phyloP scores from a whole-genome alignment of 2,113 vertebrate genomes.

The Sylvietta virens region DNA sequence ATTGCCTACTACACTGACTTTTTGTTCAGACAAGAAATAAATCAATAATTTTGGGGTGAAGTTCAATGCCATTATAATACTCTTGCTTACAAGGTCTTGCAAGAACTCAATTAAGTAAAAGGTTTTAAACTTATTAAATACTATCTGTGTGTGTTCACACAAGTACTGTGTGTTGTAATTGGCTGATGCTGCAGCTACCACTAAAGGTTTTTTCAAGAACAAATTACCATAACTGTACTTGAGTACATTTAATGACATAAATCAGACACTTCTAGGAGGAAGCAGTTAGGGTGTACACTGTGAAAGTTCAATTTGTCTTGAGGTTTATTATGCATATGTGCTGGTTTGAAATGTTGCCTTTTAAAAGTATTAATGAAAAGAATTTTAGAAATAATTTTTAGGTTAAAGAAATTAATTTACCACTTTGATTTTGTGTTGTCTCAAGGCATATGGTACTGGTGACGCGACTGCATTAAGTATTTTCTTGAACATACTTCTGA shows the following conservation, averaged over 20 bases:
- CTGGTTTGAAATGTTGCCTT: neutral
- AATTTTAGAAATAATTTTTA: neutral
- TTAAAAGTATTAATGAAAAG: neutral
- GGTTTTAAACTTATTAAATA: neutral
- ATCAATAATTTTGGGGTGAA: neutral
- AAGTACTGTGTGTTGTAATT: neutral
- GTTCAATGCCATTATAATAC: neutral
- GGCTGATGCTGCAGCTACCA: neutral
- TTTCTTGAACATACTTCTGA: neutral
- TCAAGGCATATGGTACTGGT: neutral
- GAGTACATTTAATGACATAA: neutral
- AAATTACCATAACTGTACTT: neutral
- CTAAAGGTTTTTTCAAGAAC: neutral
- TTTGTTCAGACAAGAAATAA: neutral
- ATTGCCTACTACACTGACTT: neutral
- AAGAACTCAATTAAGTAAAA: neutral
- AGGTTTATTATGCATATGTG: neutral
- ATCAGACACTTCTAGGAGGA: neutral
- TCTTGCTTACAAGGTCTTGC: neutral
- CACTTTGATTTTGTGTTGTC: neutral
- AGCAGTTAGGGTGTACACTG: neutral
- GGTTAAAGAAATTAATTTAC: neutral
- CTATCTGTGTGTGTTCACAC: neutral
- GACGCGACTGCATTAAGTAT: neutral
- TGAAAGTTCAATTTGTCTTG: neutral